phyloP scores from a whole-genome alignment of 2,113 vertebrate genomes.

The Leucopsar rothschildi region DNA sequence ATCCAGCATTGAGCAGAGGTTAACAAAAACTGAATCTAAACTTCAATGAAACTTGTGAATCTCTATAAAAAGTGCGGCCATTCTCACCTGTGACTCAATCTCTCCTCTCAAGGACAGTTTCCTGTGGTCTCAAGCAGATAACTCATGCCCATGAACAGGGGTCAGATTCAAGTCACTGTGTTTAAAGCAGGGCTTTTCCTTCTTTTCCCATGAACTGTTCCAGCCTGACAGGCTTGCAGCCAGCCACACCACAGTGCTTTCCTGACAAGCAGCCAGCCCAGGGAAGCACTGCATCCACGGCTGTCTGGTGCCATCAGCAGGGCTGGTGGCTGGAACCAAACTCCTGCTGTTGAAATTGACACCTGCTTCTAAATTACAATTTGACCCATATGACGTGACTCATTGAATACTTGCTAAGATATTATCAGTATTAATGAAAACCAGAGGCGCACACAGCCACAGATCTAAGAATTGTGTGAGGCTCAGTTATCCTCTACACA shows the following conservation, averaged over 20 bases:
- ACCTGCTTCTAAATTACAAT: not conserved
- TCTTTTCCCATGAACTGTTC: not conserved
- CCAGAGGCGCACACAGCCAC: not conserved
- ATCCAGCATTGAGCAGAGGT: not conserved
- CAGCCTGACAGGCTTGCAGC: not conserved
- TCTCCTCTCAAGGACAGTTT: not conserved
- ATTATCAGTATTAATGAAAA: not conserved
- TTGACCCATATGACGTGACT: not conserved
- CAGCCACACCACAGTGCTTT: not conserved
- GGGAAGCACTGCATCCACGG: rapidly evolving
- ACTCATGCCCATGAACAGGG: rapidly evolving
- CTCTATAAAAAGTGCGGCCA: not conserved
- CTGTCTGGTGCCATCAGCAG: not conserved
- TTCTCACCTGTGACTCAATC: not conserved
- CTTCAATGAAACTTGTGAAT: not conserved
- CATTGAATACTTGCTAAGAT: not conserved
- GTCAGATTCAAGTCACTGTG: not conserved
- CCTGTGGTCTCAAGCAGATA: not conserved
- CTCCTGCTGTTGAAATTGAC: not conserved
- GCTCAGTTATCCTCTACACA: not conserved
- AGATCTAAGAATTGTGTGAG: not conserved
- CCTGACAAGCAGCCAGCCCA: rapidly evolving
- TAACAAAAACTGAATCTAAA: not conserved
- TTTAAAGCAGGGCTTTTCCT: not conserved
- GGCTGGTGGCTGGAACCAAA: not conserved